Percentiles rank a stretch among this genome's conserved stretches.
These are phyloP conservation scores for Pectinophora gossypiella DNA, from an alignment of 1,140 invertebrate species.

Conservation along the genomic window DNA sequence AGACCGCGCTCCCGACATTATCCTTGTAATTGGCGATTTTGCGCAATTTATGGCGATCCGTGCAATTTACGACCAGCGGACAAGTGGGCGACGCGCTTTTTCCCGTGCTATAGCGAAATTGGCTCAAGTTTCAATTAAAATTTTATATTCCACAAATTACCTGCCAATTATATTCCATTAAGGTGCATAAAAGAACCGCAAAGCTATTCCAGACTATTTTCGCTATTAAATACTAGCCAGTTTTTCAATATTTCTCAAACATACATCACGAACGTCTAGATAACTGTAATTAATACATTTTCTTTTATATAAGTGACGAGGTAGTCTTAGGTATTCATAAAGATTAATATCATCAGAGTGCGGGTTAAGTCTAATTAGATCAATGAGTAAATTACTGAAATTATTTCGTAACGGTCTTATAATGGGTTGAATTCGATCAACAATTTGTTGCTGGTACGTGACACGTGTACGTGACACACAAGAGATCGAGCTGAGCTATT, in stretches of 20 bases:
- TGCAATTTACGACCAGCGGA: slow-evolving; percentile 67
- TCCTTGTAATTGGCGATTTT: slow-evolving; percentile 64
- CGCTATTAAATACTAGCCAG: neutral
- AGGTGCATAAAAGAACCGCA: slow-evolving; percentile 22
- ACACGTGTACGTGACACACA: neutral
- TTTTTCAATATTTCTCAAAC: neutral
- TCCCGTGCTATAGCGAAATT: slow-evolving; percentile 38
- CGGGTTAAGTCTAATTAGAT: neutral
- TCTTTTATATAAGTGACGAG: no score
- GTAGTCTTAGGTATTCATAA: neutral
- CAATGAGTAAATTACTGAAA: neutral
- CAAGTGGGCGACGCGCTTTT: slow-evolving; percentile 52
- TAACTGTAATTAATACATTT: neutral
- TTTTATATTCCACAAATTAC: slow-evolving; percentile 63
- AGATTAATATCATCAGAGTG: neutral
- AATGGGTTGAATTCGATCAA: neutral
- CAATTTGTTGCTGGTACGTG: neutral
- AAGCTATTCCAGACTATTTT: slow-evolving; percentile 4
- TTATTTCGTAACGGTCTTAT: neutral
- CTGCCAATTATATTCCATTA: slow-evolving; percentile 58
- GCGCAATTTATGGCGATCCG: slow-evolving; percentile 65
- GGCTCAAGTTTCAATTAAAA: slow-evolving; percentile 62
- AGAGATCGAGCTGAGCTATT: neutral
- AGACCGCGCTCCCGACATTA: slow-evolving; percentile 36
- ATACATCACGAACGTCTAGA: neutral